Evolutionary conservation across 1,140 invertebrate species (phyloP).

Genomic region (Magallana angulata): DNA sequence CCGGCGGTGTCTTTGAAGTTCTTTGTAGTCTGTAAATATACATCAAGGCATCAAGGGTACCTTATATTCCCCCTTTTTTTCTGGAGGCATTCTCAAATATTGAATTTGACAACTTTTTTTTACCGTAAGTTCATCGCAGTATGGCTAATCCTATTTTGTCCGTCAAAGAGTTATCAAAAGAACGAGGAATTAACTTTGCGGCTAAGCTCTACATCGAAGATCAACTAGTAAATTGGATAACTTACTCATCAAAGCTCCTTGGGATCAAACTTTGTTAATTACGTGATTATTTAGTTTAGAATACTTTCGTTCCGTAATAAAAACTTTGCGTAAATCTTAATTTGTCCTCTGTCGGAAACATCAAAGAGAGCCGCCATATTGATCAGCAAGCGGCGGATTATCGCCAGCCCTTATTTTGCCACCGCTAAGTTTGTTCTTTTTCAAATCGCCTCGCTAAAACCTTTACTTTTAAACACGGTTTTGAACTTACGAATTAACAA

Average conservation of each 20-base stretch:
- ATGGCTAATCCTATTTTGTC: background rate
- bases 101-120: too few species aligned
- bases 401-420: background rate
- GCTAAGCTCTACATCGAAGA: slow-evolving; percentile 2
- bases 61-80: too few species aligned
- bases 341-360: slow-evolving; percentile 13
- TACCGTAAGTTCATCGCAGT: background rate
- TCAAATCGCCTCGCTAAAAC: background rate
- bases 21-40: too few species aligned
- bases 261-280: slow-evolving; percentile 27
- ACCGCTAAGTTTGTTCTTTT: background rate
- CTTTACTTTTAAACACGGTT: slow-evolving; percentile 33
- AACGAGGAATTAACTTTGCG: slow-evolving; percentile 4
- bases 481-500: slow-evolving; percentile 23
- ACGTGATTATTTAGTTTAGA: slow-evolving; percentile 20
- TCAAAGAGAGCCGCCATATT: background rate
- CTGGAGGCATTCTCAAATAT: too few species aligned
- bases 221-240: slow-evolving; percentile 34
- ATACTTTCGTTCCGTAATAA: background rate
- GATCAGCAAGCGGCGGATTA: background rate
- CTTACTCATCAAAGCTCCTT: slow-evolving; percentile 11
- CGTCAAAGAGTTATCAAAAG: slow-evolving; percentile 25
- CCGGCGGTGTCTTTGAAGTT: too few species aligned
- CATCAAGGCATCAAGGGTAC: too few species aligned
- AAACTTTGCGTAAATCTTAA: slow-evolving; percentile 16